Base-by-base conservation (phyloP, 1,140 invertebrate species). In the Drosophila prosaltans region DNA sequence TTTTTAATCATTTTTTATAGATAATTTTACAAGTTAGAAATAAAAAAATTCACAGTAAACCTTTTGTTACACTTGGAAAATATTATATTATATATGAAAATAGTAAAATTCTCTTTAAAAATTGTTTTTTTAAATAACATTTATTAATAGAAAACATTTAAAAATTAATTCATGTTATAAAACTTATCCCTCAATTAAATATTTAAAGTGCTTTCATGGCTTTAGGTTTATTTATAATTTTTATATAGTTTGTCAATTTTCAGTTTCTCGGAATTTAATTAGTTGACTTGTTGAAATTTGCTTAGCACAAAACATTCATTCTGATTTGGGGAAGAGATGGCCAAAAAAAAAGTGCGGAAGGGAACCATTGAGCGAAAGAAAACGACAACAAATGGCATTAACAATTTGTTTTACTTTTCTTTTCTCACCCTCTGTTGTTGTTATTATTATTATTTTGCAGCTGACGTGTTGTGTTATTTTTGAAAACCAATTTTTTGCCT, bases 401-500 rank as follows among this genome's bases (percentile, higher is more conserved):
- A 70, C 45, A 51, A 51, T 26, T 51, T 51, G 24, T 26, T 51
- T 51, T 51, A 75, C 74, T 74, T 84, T 77, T 66, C 69, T 65
- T 82, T 64, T 45, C 21, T 16, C n/a, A 5, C 41, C n/a, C 11
- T 1, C 3, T 3, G 11, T 43, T 24, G 8, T 26, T 51, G 9
- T 51, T 51, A 21, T 51, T 51, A 7, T 51, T 51, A 51, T 51
- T 48, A 48, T 48, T 74, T 67, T 68, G 69, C 60, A 65, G 82
- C 83, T 90, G 81, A 86, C 86, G 86, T 86, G 86, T 90, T 90
- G 80, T 48, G 80, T 71, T 90, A 90, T 90, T 90, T 90, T 81
- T 86, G 86, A 76, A 77, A 80, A 26, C 21, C 45, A 51, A 51
- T 51, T 51, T 51, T 24, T 80, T 80, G 80, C 70, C 69, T 80